These are phyloP conservation scores for Hormaphis cornu DNA, from an alignment of 1,140 invertebrate species.

Conservation along the genomic window DNA sequence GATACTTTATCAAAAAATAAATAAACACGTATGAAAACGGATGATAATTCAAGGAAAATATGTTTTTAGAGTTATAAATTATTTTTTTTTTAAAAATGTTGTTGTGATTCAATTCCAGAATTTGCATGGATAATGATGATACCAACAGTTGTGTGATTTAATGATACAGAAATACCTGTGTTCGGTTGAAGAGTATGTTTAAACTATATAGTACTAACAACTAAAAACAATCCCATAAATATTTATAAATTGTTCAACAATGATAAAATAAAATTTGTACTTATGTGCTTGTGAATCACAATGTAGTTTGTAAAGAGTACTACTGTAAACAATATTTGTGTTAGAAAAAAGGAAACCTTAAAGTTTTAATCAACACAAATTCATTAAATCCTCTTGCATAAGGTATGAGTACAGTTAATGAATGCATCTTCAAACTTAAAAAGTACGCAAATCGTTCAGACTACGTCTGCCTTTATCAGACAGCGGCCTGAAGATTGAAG, in stretches of 20 bases:
- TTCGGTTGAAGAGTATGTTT: not conserved
- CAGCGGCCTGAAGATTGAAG: conserved; percentile 6
- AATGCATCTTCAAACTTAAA: not conserved
- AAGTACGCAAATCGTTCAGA: conserved; percentile 25
- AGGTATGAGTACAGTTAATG: not conserved
- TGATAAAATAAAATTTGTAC: conserved; percentile 30
- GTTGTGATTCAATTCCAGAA: not conserved
- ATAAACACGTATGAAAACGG: too few relatives aligned
- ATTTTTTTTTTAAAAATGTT: not conserved
- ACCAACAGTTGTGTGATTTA: not conserved
- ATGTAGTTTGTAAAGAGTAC: conserved; percentile 18
- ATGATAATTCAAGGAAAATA: too few relatives aligned
- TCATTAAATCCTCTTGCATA: not conserved
- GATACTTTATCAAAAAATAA: too few relatives aligned
- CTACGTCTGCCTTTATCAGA: conserved; percentile 29
- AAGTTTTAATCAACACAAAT: conserved; percentile 1
- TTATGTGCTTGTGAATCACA: conserved; percentile 28
- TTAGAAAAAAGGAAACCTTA: not conserved
- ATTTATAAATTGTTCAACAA: conserved; percentile 32
- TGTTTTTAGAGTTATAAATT: not conserved
- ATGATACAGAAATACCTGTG: not conserved
- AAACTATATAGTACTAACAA: conserved; percentile 12
- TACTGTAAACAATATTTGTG: conserved; percentile 5
- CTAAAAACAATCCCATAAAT: conserved; percentile 28
- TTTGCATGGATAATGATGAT: not conserved